Evolutionary conservation across 2,797 vertebrate genomes (phyloP).

Genomic region (Esox masquinongy): DNA sequence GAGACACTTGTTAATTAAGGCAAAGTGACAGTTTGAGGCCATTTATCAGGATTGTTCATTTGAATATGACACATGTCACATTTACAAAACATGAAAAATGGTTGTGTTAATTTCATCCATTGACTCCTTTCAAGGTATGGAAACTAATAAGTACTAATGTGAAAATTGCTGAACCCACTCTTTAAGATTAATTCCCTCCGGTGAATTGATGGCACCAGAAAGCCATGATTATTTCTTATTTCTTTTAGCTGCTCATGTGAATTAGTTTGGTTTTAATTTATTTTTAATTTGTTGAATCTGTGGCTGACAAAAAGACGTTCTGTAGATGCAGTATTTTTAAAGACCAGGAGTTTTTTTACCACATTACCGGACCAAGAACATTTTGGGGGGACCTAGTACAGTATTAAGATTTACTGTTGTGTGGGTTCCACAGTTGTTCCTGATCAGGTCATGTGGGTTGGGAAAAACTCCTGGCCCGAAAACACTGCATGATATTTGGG

Average conservation of each 20-base stretch:
- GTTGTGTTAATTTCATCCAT: neutral
- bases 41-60: slow-evolving; percentile 42
- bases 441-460: neutral
- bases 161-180: neutral
- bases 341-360: neutral
- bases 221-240: slow-evolving; percentile 7
- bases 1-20: neutral
- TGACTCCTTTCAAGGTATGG: neutral
- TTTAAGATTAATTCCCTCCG: slow-evolving; percentile 38
- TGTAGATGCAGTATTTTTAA: slow-evolving; percentile 23
- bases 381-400: neutral
- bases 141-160: neutral
- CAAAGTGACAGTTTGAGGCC: neutral
- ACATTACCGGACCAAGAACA: neutral
- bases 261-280: slow-evolving; percentile 31
- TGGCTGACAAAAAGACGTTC: slow-evolving; percentile 35
- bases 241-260: slow-evolving; percentile 15
- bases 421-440: neutral
- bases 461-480: neutral
- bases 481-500: slow-evolving; percentile 49
- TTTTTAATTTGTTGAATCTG: slow-evolving; percentile 29
- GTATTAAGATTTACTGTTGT: neutral
- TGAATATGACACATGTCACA: slow-evolving; percentile 33
- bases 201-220: slow-evolving; percentile 16
- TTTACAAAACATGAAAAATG: slow-evolving; percentile 36